Percentiles rank a stretch among this genome's conserved stretches.
These are phyloP conservation scores for Oreortyx pictus DNA, from an alignment of 2,797 vertebrate genomes.

Conservation along the genomic window DNA sequence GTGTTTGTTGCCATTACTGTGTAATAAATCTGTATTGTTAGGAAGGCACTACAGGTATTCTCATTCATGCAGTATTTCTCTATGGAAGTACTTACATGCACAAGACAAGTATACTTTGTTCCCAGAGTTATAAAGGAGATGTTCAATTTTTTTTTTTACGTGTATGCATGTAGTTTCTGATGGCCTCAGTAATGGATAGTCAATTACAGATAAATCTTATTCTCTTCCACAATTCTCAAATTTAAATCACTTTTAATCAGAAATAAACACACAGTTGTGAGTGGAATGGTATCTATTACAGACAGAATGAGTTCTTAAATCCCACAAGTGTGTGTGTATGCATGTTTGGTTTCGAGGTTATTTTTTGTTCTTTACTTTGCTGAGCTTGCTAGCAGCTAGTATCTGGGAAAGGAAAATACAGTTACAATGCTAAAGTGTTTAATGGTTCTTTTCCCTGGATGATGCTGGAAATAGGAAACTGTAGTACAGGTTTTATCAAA, in stretches of 20 bases:
- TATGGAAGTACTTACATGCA: neutral
- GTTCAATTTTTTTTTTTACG: neutral
- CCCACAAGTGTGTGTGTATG: neutral
- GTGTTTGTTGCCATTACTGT: neutral
- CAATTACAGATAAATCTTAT: neutral
- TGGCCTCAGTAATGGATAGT: neutral
- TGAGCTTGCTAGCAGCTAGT: constrained; percentile 13
- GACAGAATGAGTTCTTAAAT: neutral
- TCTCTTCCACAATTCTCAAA: neutral
- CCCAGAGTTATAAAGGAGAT: neutral
- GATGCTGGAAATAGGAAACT: constrained; percentile 13
- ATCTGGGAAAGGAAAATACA: neutral
- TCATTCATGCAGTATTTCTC: neutral
- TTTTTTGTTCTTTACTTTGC: neutral
- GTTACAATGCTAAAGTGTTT: constrained; percentile 16
- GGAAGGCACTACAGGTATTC: neutral
- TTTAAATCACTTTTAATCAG: neutral
- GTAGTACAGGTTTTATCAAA: constrained; percentile 1
- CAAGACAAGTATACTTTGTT: neutral
- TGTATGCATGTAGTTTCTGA: neutral
- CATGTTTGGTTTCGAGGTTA: neutral
- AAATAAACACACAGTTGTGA: neutral
- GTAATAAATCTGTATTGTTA: neutral
- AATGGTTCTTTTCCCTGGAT: constrained; percentile 19
- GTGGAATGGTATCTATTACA: neutral